phyloP scores from a whole-genome alignment of 2,113 vertebrate species.

The Chionomys nivalis region DNA sequence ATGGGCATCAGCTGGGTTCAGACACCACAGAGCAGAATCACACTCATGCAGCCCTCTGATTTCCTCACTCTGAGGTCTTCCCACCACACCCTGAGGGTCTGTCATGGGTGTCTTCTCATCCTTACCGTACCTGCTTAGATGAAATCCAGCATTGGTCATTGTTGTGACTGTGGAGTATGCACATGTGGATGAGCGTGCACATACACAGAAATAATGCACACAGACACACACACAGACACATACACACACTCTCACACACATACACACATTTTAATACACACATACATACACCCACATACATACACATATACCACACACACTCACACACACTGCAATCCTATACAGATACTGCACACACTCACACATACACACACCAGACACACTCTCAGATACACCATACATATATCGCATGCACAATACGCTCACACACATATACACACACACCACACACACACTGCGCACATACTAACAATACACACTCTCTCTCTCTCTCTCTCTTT shows the following conservation, averaged over 20 bases:
- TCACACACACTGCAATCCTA: not conserved
- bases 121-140: rapidly evolving
- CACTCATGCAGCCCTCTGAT: no score
- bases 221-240: not conserved
- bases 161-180: not conserved
- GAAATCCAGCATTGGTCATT: not conserved
- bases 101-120: not conserved
- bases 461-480: no score
- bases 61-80: not conserved
- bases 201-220: not conserved
- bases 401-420: no score
- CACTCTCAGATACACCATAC: no score
- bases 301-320: not conserved
- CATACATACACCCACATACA: not conserved
- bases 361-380: no score
- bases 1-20: rapidly evolving
- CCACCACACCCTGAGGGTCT: rapidly evolving
- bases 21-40: not conserved
- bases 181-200: no score
- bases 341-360: not conserved
- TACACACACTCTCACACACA: no score
- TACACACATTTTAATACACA: no score
- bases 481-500: no score
- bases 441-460: no score
- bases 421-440: no score